Percentiles rank a stretch among this genome's conserved stretches.
phyloP scores from a whole-genome alignment of 1,140 invertebrate genomes.

The Papilio polytes region DNA sequence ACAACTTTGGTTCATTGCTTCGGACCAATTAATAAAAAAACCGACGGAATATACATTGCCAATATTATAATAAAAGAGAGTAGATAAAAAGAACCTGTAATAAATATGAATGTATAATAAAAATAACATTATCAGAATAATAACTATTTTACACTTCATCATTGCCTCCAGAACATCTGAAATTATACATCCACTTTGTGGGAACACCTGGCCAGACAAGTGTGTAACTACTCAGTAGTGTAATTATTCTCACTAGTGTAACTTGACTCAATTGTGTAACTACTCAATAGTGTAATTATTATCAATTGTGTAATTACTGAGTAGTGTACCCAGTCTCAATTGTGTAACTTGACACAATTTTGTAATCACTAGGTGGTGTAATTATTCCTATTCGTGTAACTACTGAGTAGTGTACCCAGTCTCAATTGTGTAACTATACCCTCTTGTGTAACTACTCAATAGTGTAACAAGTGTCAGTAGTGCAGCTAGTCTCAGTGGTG shows the following conservation, averaged over 20 bases:
- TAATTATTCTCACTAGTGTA: slow-evolving; percentile 5
- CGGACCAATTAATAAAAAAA: not conserved
- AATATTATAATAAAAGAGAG: not conserved
- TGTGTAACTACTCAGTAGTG: not conserved
- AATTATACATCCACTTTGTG: not conserved
- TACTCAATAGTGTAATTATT: not conserved
- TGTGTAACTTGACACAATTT: slow-evolving; percentile 48
- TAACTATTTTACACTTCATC: no score
- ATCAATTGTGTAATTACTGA: not conserved
- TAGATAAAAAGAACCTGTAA: not conserved
- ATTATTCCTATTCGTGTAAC: no score
- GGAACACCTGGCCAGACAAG: not conserved
- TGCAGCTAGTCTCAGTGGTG: slow-evolving; percentile 58
- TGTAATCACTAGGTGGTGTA: slow-evolving; percentile 48
- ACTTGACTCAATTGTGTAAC: not conserved
- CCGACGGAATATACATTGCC: not conserved
- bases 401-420: no score
- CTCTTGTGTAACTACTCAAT: not conserved
- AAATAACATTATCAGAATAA: not conserved
- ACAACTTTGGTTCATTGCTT: slow-evolving; percentile 9
- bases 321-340: not conserved
- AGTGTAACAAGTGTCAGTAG: not conserved
- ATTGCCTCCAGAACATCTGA: no score
- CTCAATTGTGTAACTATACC: slow-evolving; percentile 2
- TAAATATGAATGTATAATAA: not conserved